Evolutionary conservation across 2,113 vertebrate genomes (phyloP).

Genomic region (Bagarius yarrelli): DNA sequence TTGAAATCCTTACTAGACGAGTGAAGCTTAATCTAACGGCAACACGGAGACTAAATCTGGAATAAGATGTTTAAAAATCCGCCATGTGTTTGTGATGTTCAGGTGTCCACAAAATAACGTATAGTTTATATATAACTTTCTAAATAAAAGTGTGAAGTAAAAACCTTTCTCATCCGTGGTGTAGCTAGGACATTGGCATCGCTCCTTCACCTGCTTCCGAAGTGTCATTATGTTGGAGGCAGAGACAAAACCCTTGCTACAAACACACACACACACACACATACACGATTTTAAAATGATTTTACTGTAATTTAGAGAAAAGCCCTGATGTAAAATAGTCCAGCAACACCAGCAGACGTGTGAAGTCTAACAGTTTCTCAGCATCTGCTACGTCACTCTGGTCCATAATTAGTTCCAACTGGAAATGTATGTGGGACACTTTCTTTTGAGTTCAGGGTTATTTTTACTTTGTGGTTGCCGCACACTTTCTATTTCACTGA

Average conservation of each 20-base stretch:
- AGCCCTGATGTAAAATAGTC: not conserved
- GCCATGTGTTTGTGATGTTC: too few relatives aligned
- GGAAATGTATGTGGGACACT: not conserved
- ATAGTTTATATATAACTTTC: not conserved
- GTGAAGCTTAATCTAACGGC: too few relatives aligned
- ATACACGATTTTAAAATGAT: not conserved
- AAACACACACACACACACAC: slow-evolving; percentile 32
- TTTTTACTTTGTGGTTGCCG: not conserved
- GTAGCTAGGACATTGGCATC: slow-evolving; percentile 79
- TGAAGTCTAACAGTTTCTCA: not conserved
- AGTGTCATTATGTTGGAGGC: slow-evolving; percentile 80
- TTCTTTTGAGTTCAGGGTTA: not conserved
- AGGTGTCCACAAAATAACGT: too few relatives aligned
- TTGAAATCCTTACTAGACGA: too few relatives aligned
- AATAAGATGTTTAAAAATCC: too few relatives aligned
- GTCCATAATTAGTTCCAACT: too few relatives aligned
- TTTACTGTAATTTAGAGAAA: not conserved
- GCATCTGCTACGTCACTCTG: too few relatives aligned
- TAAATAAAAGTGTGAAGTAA: not conserved
- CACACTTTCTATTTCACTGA: not conserved
- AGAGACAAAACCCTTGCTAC: slow-evolving; percentile 80
- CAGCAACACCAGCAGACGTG: not conserved
- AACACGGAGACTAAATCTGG: too few relatives aligned
- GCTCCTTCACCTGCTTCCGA: slow-evolving; percentile 77
- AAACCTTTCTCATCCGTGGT: slow-evolving; percentile 86